These are phyloP conservation scores for Hyalella azteca DNA, from an alignment of 2,888 invertebrate species.

Conservation along the genomic window DNA sequence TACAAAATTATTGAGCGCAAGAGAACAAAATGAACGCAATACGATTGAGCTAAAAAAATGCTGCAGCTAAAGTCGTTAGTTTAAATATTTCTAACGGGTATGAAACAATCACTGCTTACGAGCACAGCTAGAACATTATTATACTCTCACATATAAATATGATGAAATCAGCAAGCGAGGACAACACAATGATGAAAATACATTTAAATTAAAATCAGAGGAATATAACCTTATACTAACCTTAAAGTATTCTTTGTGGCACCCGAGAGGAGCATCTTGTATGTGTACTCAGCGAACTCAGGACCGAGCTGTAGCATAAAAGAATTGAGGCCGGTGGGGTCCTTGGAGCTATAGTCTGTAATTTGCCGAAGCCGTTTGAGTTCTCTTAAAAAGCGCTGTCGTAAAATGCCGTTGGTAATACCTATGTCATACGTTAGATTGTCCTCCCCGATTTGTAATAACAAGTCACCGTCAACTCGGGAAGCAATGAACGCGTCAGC, in stretches of 20 bases:
- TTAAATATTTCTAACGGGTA: no score
- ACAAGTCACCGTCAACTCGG: slow-evolving; percentile 93
- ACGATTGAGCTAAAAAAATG: no score
- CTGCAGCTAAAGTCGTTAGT: no score
- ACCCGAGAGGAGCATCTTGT: slow-evolving; percentile 93
- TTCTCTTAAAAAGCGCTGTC: slow-evolving; percentile 91
- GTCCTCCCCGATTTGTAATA: slow-evolving; percentile 88
- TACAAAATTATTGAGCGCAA: no score
- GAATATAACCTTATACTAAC: no score
- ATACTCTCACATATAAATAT: no score
- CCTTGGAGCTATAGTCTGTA: slow-evolving; percentile 95
- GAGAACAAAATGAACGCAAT: no score
- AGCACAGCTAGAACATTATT: no score
- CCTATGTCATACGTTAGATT: slow-evolving; percentile 93
- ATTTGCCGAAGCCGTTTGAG: slow-evolving; percentile 90
- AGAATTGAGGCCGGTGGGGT: slow-evolving; percentile 85
- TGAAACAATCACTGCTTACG: no score
- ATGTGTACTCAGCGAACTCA: slow-evolving; percentile 95
- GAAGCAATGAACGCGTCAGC: slow-evolving; percentile 84
- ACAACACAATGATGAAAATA: no score
- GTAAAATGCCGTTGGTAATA: slow-evolving; percentile 88
- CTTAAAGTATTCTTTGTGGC: slow-evolving; percentile 88
- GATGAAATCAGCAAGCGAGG: no score
- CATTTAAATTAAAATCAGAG: no score
- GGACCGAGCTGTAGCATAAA: slow-evolving; percentile 83